Evolutionary conservation across 1,140 invertebrate genomes (phyloP).

Genomic region (Zelostemma sp.): DNA sequence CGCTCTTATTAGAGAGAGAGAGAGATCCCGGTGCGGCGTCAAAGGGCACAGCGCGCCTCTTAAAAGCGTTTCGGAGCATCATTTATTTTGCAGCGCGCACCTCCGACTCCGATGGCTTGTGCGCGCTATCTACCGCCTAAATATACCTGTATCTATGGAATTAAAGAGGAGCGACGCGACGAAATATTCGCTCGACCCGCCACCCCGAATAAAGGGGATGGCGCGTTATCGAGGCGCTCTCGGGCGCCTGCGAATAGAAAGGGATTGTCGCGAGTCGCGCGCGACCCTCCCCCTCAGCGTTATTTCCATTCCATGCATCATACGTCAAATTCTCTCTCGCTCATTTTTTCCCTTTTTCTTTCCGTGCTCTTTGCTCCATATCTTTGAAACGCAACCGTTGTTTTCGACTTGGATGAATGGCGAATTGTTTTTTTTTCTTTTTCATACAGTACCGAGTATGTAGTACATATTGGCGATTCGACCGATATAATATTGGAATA

Average conservation of each 20-base stretch:
- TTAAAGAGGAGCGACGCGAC: conserved; percentile 63
- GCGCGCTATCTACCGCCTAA: conserved; percentile 33
- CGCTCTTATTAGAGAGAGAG: conserved; percentile 4
- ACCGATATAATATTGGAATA: no score
- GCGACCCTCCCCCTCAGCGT: conserved; percentile 19
- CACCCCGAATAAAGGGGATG: conserved; percentile 65
- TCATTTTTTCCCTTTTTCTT: conserved; percentile 31
- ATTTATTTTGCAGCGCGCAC: conserved; percentile 40
- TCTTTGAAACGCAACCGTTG: conserved; percentile 27
- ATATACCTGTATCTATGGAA: conserved; percentile 57
- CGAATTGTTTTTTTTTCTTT: no score
- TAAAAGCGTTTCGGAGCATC: conserved; percentile 12
- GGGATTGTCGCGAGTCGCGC: conserved; percentile 20
- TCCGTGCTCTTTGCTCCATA: conserved; percentile 28
- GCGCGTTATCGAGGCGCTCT: conserved; percentile 57
- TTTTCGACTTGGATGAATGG: conserved; percentile 14
- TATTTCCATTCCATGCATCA: conserved; percentile 37
- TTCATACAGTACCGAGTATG: no score
- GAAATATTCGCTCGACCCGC: conserved; percentile 51
- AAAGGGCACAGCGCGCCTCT: conserved; percentile 3
- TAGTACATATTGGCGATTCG: no score
- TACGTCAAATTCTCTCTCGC: conserved; percentile 49
- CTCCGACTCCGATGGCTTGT: conserved; percentile 52
- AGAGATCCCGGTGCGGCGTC: conserved; percentile 5
- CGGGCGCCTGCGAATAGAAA: not conserved